A percentile compares a stretch with the other conserved stretches of the same genome.
Evolutionary conservation across 1,140 invertebrate genomes (phyloP).

Genomic region (Plectrocnemia conspersa): DNA sequence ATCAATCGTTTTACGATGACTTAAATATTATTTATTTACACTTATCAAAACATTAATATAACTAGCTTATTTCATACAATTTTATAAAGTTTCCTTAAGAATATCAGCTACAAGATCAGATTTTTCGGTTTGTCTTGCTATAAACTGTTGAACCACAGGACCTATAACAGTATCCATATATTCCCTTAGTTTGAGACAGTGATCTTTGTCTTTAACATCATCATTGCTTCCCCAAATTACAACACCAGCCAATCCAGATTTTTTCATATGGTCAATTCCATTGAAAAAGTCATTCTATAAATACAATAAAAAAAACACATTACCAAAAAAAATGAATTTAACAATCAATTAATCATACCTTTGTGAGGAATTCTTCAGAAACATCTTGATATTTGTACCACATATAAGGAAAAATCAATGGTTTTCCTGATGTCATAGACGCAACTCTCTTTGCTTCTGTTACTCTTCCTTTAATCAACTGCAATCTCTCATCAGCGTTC

Average conservation of each 20-base stretch:
- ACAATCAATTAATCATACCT: slow-evolving; percentile 43
- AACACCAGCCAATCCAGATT: slow-evolving; percentile 55
- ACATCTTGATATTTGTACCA: slow-evolving; percentile 68
- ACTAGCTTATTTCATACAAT: neutral
- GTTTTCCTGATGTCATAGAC: slow-evolving; percentile 36
- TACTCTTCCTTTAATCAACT: slow-evolving; percentile 58
- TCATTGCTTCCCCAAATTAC: slow-evolving; percentile 71
- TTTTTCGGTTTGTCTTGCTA: too few species aligned
- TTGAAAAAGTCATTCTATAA: slow-evolving; percentile 56
- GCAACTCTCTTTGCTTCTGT: slow-evolving; percentile 57
- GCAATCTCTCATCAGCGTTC: slow-evolving; percentile 45
- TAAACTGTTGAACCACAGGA: slow-evolving; percentile 48
- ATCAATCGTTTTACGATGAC: too few species aligned
- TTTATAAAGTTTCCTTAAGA: too few species aligned
- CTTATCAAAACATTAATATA: neutral
- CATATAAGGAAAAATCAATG: slow-evolving; percentile 59
- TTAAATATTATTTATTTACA: too few species aligned
- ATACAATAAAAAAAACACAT: slow-evolving; percentile 5
- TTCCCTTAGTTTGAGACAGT: slow-evolving; percentile 56
- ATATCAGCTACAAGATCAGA: too few species aligned
- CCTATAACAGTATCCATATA: slow-evolving; percentile 60
- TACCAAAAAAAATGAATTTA: neutral
- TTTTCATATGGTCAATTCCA: slow-evolving; percentile 51
- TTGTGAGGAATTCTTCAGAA: slow-evolving; percentile 48
- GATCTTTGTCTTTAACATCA: slow-evolving; percentile 60